A percentile compares a stretch with the other conserved stretches of the same genome.
These are phyloP conservation scores for Drosophila longiperda DNA, from an alignment of 2,888 invertebrate species.

Conservation along the genomic window DNA sequence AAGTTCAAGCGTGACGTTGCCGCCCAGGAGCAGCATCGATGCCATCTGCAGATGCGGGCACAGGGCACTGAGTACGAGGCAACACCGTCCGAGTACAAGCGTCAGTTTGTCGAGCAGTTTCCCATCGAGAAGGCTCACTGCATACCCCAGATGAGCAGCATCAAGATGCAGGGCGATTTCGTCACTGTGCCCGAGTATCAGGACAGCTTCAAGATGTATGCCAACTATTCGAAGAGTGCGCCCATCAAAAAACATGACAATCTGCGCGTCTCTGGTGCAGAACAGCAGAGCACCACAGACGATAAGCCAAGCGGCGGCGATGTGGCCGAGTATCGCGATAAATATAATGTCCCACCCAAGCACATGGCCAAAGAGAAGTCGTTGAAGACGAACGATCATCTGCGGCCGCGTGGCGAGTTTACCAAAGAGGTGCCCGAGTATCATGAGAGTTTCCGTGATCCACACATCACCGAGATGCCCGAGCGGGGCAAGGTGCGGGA, in stretches of 20 bases:
- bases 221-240: conserved; percentile 83
- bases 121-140: conserved; percentile 84
- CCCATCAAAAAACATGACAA: conserved; percentile 84
- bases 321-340: conserved; percentile 83
- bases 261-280: conserved; percentile 79
- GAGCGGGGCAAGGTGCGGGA: conserved; percentile 84
- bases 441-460: conserved; percentile 84
- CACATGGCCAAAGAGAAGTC: conserved; percentile 70
- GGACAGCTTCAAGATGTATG: conserved; percentile 84
- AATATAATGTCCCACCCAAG: conserved; percentile 81
- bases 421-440: conserved; percentile 84
- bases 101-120: conserved; percentile 82
- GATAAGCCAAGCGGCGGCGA: conserved; percentile 32
- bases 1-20: conserved; percentile 73
- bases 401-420: conserved; percentile 82
- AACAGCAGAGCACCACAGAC: conserved; percentile 45
- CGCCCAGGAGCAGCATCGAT: conserved; percentile 70
- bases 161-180: conserved; percentile 83
- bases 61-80: conserved; percentile 64
- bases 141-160: conserved; percentile 84
- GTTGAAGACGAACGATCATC: conserved; percentile 80
- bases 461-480: conserved; percentile 83
- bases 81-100: conserved; percentile 83
- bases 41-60: conserved; percentile 74
- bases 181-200: conserved; percentile 83